Base-by-base conservation (phyloP, 2,797 vertebrate genomes). In the Eleutherodactylus coqui region DNA sequence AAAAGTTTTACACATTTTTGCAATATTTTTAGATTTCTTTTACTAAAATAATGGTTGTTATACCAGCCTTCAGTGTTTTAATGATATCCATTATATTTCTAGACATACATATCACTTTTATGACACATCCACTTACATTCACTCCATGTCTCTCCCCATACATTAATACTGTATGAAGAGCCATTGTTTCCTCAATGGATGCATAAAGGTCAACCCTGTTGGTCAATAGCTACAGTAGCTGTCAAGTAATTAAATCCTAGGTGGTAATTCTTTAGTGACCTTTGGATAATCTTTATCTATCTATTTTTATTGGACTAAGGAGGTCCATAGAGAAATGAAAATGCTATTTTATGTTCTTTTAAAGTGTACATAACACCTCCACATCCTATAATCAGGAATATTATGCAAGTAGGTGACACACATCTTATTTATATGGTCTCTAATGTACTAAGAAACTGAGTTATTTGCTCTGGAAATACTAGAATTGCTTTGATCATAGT, bases 41-140 rank as follows among this genome's bases (percentile, higher is more conserved):
- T 72, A 36, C 49, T 70, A 45, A 14, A 10, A 89, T 89, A 89
- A 89, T 91, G 92, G 92, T 92, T 93, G 91, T 93, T 92, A 93
- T 91, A 92, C 92, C 92, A 93, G 93, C 92, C 91, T 89, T 92
- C 91, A 88, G 86, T 75, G 86, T 69, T 84, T 88, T 88, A 4
- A 49, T 16, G 5, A 76, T 34, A 10, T 17, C 16, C 19, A 38
- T n/a, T 58, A 9, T 38, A 53, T 32, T 4, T 10, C 6, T 21
- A 70, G 4, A 70, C 5, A 34, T 11, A 70, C 9, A 41, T 21
- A 38, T 34, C 4, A 0, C 17, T 1, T 53, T 51, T 34, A 32
- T 27, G n/a, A 7, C 6, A 21, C 13, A 36, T 38, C 14, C 6
- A 64, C 5, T 32, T 49, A 17, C 62, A 34, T 3, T 53, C 47